These are phyloP conservation scores for Lophochroa leadbeateri DNA, from an alignment of 2,113 vertebrate species.

Conservation along the genomic window DNA sequence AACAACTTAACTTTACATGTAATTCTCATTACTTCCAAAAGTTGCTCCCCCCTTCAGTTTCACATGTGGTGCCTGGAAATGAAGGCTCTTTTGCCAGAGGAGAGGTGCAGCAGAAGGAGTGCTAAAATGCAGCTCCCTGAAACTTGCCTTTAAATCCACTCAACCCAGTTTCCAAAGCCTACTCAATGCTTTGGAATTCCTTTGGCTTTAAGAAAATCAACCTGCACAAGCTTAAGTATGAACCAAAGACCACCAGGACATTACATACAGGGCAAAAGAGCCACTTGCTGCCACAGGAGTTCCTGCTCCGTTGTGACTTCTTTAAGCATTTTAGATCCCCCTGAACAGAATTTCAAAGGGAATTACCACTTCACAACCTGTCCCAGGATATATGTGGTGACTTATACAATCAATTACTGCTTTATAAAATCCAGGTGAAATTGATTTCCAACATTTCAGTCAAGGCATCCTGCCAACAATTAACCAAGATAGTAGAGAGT, in stretches of 20 bases:
- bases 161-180: not conserved
- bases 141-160: not conserved
- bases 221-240: not conserved
- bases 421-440: slow-evolving; percentile 1
- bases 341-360: not conserved
- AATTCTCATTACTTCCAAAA: not conserved
- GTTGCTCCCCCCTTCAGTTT: not conserved
- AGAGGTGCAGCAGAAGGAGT: not conserved
- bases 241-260: not conserved
- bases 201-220: not conserved
- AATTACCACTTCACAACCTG: not conserved
- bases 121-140: not conserved
- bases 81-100: not conserved
- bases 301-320: not conserved
- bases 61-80: not conserved
- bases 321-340: not conserved
- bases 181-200: not conserved
- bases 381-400: not conserved
- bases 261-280: not conserved
- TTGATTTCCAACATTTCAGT: not conserved
- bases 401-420: not conserved
- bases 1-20: not conserved
- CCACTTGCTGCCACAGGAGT: not conserved
- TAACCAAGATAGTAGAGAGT: not conserved
- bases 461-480: not conserved